Conservation (phyloP, 2,888 invertebrate species). For the Agrochola litura region DNA sequence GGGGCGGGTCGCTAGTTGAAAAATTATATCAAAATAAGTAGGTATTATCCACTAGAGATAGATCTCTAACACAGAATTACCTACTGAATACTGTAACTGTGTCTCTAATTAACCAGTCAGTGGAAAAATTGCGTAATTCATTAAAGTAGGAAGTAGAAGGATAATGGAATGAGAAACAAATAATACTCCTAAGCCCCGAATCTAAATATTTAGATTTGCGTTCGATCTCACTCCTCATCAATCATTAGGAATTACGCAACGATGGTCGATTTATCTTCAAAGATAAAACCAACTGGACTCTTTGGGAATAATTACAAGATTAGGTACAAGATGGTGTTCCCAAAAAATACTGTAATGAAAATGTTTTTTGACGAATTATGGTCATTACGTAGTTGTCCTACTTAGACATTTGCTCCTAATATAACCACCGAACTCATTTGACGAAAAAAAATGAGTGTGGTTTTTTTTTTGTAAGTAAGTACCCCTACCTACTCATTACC, state of each 20-base stretch:
- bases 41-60: background rate
- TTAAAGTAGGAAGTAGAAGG: slow-evolving; percentile 1
- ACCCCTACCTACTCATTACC: too few relatives aligned
- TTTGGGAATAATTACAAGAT: slow-evolving; percentile 31
- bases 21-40: background rate
- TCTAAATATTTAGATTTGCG: slow-evolving; percentile 62
- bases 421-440: background rate
- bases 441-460: too few relatives aligned
- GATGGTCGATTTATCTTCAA: slow-evolving; percentile 52
- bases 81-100: too few relatives aligned
- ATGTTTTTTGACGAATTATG: background rate
- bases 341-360: background rate
- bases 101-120: slow-evolving; percentile 14
- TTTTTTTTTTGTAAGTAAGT: background rate
- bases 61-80: background rate
- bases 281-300: slow-evolving; percentile 44
- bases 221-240: slow-evolving; percentile 55
- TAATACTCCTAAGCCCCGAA: slow-evolving; percentile 34
- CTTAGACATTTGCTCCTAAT: background rate
- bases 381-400: background rate
- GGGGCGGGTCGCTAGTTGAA: background rate
- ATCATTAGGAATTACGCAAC: slow-evolving; percentile 62
- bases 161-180: slow-evolving; percentile 38
- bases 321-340: background rate
- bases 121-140: slow-evolving; percentile 22